Base-by-base conservation (phyloP, 2,113 vertebrate species). In the Erythrolamprus reginae region DNA sequence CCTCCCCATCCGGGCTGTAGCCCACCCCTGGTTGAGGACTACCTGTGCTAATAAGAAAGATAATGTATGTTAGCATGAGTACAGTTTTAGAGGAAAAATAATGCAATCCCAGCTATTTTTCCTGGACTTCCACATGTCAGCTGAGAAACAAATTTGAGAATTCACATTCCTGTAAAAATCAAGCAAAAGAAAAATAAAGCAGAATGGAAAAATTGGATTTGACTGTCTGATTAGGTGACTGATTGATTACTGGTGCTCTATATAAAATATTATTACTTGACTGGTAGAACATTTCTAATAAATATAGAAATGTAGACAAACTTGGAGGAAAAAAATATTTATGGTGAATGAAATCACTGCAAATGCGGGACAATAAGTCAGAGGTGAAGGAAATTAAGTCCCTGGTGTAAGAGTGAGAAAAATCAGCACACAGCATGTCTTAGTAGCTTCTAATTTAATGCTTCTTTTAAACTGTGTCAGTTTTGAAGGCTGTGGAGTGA, bases 401-500 rank as follows among this genome's bases (percentile, higher is more conserved):
- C 15, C 42, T 45, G 15, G 24, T 6, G 1, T 47, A 28, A 88
- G 48, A 53, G 88, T 45, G 91, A 94, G 51, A 53, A 12, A 26
- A 77, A 86, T 24, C 53, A 26, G 87, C 51, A 82, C 52, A 89
- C 23, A 28, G 3, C 24, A 5, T 4, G 42, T 92, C 91, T 70
- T 89, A 86, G 88, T 92, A 88, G 87, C 70, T 1, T 1, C 38
- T 93, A 51, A 17, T 23, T n/a, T 42, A 93, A 65, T 84, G 28
- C 28, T 13, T 61, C n/a, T 87, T 92, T 87, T 12, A 88, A 84
- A 61, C 86, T 77, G 84, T 23, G 92, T 28, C 24, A 38, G 23
- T 92, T 88, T 87, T 3, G 0, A 7, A 65, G 91, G 84, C 50
- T 55, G 8, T 10, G 7, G 28, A 70, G 45, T 89, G 91, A 93